Base-by-base conservation (phyloP, 2,113 vertebrate genomes). In the Takifugu flavidus region DNA sequence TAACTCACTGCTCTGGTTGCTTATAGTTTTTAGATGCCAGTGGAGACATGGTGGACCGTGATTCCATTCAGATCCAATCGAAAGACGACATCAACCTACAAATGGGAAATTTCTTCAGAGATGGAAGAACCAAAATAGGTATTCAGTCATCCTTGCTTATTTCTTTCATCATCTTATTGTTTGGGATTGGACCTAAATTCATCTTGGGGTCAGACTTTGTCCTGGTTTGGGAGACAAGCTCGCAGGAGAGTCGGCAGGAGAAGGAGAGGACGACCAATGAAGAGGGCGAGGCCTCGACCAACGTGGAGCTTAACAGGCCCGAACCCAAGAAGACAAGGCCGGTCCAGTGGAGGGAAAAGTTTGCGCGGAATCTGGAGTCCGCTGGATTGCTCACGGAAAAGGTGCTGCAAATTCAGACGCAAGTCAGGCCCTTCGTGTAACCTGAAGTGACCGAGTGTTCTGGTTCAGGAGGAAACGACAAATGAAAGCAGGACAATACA, bases 141-240 rank as follows among this genome's bases (percentile, higher is more conserved):
- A 71, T 14, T 77, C 46, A 53, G 44, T 53, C 28, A n/a, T 34
- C 25, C 13, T 27, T 53, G 52, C 3, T n/a, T 34, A 0, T 47
- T 47, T 47, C 6, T 46, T 46, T 46, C 5, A 47, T 54, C 44
- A 45, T 27, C 55, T 67, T 25, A 12, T n/a, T 56, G 29, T 5
- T 29, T 0, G 54, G 47, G 11, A 15, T 3, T 1, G 45, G 34
- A 39, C 7, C 34, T 39, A 39, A 39, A 39, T 6, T 39, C 7
- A 39, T 51, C 34, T n/a, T 14, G 7, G 15, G 11, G 45, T 50
- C 28, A 91, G 92, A 92, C 77, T 92, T 92, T 15, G 87, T 92
- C 14, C 84, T 93, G 50, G 82, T 90, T 49, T 92, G 92, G 92
- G 92, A 92, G 75, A 64, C 92, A 43, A 90, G 89, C 12, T 85